Conservation (phyloP, 1,140 invertebrate genomes). For the Drosophila murphyi region DNA sequence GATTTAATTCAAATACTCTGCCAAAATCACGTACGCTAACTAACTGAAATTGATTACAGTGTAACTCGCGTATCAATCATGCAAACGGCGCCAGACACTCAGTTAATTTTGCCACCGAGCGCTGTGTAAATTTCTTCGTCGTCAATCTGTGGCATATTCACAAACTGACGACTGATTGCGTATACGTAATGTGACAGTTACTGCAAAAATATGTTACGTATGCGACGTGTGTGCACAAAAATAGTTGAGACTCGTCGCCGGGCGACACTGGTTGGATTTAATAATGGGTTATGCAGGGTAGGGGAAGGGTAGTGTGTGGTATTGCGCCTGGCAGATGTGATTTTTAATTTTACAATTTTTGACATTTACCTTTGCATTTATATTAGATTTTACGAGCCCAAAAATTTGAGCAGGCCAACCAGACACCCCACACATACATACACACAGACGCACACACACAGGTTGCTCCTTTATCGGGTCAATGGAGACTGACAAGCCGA, state of each 20-base stretch:
- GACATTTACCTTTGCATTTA: constrained; percentile 81
- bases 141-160: constrained; percentile 58
- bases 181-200: constrained; percentile 79
- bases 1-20: too few relatives aligned
- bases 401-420: constrained; percentile 19
- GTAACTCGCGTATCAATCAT: not conserved
- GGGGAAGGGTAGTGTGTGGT: not conserved
- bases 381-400: constrained; percentile 76
- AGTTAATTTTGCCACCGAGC: constrained; percentile 26
- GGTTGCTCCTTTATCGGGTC: constrained; percentile 34
- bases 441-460: not conserved
- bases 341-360: constrained; percentile 83
- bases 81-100: not conserved
- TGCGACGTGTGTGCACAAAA: constrained; percentile 53
- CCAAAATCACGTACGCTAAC: too few relatives aligned
- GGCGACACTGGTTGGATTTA: not conserved
- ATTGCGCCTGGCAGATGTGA: constrained; percentile 55
- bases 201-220: constrained; percentile 67
- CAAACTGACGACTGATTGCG: constrained; percentile 69
- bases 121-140: constrained; percentile 45
- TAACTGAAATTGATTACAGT: not conserved
- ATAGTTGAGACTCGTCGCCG: constrained; percentile 53
- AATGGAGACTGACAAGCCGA: constrained; percentile 57
- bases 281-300: not conserved
- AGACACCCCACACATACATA: not conserved